phyloP scores from a whole-genome alignment of 2,797 vertebrate species.

The Hephaestus fuliginosus region DNA sequence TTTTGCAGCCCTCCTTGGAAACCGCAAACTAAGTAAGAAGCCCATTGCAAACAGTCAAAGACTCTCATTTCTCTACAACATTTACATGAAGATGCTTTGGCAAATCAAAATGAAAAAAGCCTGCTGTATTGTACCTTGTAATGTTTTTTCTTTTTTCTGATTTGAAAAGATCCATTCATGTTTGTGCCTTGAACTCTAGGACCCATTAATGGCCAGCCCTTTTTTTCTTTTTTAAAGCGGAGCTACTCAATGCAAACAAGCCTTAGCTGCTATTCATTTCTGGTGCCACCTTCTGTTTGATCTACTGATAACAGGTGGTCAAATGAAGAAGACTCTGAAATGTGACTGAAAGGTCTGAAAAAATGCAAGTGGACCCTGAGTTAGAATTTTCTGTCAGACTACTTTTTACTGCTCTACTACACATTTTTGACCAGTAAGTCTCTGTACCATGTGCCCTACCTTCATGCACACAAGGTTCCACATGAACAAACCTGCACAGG shows the following conservation, averaged over 20 bases:
- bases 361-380: neutral
- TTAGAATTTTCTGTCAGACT: neutral
- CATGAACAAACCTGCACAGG: neutral
- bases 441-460: neutral
- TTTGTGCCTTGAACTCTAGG: no score
- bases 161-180: no score
- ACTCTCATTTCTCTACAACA: neutral
- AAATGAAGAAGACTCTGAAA: neutral
- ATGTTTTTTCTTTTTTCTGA: neutral
- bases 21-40: slow-evolving; percentile 25
- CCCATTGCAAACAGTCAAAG: slow-evolving; percentile 15
- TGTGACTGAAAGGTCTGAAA: neutral
- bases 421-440: neutral
- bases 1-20: slow-evolving; percentile 26
- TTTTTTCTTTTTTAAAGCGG: no score
- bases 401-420: neutral
- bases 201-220: no score
- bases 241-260: no score
- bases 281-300: no score
- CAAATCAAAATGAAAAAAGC: no score
- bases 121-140: no score
- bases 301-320: neutral
- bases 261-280: no score
- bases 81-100: neutral
- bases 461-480: neutral